Percentiles rank a stretch among this genome's conserved stretches.
phyloP scores from a whole-genome alignment of 2,888 invertebrate species.

The Acronicta aceris region DNA sequence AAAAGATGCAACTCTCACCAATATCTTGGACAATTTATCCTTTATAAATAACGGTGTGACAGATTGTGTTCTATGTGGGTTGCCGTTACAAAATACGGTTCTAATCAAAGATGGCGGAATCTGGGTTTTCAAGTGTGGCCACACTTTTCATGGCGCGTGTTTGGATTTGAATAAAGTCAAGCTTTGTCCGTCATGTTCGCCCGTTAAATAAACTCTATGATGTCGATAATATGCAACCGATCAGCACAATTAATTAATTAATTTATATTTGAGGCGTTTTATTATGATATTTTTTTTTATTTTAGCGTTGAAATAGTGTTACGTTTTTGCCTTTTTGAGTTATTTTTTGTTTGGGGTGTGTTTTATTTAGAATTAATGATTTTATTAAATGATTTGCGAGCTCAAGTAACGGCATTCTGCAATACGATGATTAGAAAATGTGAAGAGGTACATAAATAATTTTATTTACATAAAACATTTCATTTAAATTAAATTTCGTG shows the following conservation, averaged over 20 bases:
- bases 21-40: constrained; percentile 69
- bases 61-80: constrained; percentile 89
- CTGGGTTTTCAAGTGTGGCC: constrained; percentile 90
- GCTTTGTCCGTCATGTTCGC: constrained; percentile 79
- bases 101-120: constrained; percentile 90
- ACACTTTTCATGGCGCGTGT: constrained; percentile 90
- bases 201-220: constrained; percentile 53
- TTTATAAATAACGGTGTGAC: constrained; percentile 63
- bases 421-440: too few species aligned
- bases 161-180: constrained; percentile 88
- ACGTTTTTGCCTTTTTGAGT: constrained; percentile 9
- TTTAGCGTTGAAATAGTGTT: constrained; percentile 25
- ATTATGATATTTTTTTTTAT: constrained; percentile 28
- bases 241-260: constrained; percentile 36
- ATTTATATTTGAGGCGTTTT: constrained; percentile 22
- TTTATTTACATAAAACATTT: too few species aligned
- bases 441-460: too few species aligned
- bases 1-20: constrained; percentile 60
- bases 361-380: constrained; percentile 13
- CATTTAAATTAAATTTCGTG: too few species aligned
- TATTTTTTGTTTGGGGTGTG: constrained; percentile 13
- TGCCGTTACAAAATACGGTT: constrained; percentile 89
- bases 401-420: constrained; percentile 6
- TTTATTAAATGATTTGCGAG: constrained; percentile 11
- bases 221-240: background rate